Evolutionary conservation across 2,113 vertebrate species (phyloP), one percentile per base, ranked within the genome.

Genomic region (Halichoerus grypus): DNA sequence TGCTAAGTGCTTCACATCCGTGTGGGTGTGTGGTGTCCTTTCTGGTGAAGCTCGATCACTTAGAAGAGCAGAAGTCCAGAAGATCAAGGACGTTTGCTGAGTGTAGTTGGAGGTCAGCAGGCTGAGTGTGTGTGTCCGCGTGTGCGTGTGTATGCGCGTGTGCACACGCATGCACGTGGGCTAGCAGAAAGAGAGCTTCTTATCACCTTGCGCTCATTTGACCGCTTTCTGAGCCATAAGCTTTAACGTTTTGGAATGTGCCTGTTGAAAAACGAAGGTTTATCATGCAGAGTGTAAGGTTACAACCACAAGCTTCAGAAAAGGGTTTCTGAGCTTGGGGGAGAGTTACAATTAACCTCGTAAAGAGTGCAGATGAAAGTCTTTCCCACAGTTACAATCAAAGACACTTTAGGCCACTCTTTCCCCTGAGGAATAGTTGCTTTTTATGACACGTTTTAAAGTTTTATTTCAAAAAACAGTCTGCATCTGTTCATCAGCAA

Each of bases 401-500:
- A 95, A 98, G 95, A 94, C 90, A 91, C 92, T 96, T 97, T 71
- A 98, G 82, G 92, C 77, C 92, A 89, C 39, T 97, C 91, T 92
- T 93, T 69, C 79, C 97, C 97, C 96, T 79, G 39, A 59, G 88
- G 95, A 98, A 97, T 72, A 95, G 57, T 98, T 98, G 95, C 31
- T 94, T 98, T 97, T 98, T 98, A 96, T 51, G 87, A 84, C 55
- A 33, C 0, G 21, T 98, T 98, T 97, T 97, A 98, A 97, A 93
- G 81, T 95, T 98, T 98, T 98, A 92, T 98, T 98, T 98, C 96
- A 97, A 98, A 98, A 98, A 98, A 57, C 92, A 97, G 96, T 96
- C 89, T 96, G 82, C n/a, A 76, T 97, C 76, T 87, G 21, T 67
- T 92, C 86, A 74, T 74, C 53, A 94, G 59, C 28, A 69, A n/a